Evolutionary conservation across 2,888 invertebrate species (phyloP).

Genomic region (Caenorhabditis doughertyi): DNA sequence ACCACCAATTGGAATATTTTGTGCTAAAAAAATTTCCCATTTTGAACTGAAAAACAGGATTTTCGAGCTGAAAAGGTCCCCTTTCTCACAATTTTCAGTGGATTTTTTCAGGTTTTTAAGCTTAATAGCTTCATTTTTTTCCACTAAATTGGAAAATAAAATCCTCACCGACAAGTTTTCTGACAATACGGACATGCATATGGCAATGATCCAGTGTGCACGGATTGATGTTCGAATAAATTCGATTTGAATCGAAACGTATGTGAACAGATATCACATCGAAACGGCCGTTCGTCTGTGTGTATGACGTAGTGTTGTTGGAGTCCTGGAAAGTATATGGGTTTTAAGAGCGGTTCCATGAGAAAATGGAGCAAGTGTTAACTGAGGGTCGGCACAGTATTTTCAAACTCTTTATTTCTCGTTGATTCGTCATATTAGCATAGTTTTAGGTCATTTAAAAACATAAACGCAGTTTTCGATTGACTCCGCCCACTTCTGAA

Average conservation of each 20-base stretch:
- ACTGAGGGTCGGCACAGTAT: not conserved
- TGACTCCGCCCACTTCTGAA: no score
- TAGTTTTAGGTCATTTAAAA: no score
- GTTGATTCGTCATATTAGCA: no score
- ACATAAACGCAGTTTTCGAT: no score
- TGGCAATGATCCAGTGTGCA: conserved; percentile 79
- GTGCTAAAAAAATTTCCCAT: no score
- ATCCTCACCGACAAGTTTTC: conserved; percentile 77
- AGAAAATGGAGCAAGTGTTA: no score
- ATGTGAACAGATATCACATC: conserved; percentile 81
- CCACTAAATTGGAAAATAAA: not conserved
- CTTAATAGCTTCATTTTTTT: not conserved
- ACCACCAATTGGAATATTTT: no score
- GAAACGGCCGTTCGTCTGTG: conserved; percentile 80
- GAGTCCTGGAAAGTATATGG: not conserved
- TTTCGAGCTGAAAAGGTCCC: not conserved
- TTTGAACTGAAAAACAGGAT: not conserved
- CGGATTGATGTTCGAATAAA: conserved; percentile 82
- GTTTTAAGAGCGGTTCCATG: no score
- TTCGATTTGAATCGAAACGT: conserved; percentile 82
- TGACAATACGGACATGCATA: conserved; percentile 80
- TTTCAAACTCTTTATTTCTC: not conserved
- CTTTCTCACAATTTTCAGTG: no score
- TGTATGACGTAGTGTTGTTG: not conserved
- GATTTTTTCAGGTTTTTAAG: no score